Evolutionary conservation across 2,797 vertebrate genomes (phyloP).

Genomic region (Eulemur coronatus): DNA sequence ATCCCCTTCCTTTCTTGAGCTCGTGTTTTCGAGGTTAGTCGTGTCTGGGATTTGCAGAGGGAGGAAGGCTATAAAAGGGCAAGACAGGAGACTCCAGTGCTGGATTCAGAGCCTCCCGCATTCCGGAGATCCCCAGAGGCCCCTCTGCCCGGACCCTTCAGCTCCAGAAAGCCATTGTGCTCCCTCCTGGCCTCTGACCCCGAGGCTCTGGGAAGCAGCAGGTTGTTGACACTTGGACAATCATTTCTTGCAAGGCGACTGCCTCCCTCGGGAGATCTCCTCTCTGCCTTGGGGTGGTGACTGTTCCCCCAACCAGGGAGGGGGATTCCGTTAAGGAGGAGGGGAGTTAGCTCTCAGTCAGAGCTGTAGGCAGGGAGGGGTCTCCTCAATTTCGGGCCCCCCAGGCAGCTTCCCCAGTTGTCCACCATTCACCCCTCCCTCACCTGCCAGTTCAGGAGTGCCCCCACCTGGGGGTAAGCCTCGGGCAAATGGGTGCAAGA

Average conservation of each 20-base stretch:
- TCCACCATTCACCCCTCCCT: no score
- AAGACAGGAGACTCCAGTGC: slow-evolving; percentile 54
- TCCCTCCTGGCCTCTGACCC: slow-evolving; percentile 77
- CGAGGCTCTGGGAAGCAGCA: slow-evolving; percentile 75
- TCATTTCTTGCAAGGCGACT: slow-evolving; percentile 72
- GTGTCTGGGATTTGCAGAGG: slow-evolving; percentile 56
- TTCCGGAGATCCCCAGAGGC: slow-evolving; percentile 72
- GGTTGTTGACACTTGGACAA: slow-evolving; percentile 80
- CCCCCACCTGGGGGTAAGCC: not conserved
- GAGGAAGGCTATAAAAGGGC: slow-evolving; percentile 64
- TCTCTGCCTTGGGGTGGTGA: slow-evolving; percentile 59
- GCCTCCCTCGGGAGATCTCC: slow-evolving; percentile 54
- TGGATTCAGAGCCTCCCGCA: slow-evolving; percentile 66
- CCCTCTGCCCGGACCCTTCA: slow-evolving; percentile 63
- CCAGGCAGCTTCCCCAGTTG: not conserved
- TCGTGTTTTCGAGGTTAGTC: slow-evolving; percentile 46
- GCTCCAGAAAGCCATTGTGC: slow-evolving; percentile 70
- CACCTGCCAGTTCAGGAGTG: not conserved
- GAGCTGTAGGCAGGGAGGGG: not conserved
- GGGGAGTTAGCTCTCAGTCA: not conserved
- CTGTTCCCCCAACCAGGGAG: not conserved
- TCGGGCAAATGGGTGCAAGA: not conserved
- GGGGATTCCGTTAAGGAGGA: not conserved
- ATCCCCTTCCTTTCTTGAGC: slow-evolving; percentile 50
- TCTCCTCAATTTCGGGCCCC: not conserved